Conservation (phyloP, 2,113 vertebrate genomes). For the Brachypteracias leptosomus region DNA sequence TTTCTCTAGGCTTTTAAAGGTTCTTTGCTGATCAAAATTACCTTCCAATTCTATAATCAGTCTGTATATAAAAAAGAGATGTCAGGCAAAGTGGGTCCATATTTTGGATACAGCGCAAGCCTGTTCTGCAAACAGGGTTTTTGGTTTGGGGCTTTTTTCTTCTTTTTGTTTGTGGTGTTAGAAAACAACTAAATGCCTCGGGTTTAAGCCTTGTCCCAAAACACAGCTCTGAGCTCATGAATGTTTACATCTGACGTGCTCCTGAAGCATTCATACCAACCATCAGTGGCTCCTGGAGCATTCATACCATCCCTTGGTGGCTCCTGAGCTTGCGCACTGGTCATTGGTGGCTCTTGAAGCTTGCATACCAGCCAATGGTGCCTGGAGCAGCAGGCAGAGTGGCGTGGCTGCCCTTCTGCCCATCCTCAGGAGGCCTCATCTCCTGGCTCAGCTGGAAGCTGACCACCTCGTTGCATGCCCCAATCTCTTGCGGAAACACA, state of each 20-base stretch:
- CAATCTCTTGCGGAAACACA: background rate
- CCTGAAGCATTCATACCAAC: rapidly evolving
- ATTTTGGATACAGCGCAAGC: background rate
- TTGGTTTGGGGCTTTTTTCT: rapidly evolving
- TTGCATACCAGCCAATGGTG: rapidly evolving
- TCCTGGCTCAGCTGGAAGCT: background rate
- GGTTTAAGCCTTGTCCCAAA: background rate
- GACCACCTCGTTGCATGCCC: background rate
- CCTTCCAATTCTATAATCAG: background rate
- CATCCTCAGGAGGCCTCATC: background rate
- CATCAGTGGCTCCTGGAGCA: rapidly evolving
- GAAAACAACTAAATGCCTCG: background rate
- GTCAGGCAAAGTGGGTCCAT: background rate
- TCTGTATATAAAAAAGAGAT: background rate
- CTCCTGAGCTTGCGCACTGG: rapidly evolving
- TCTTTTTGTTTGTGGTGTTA: background rate
- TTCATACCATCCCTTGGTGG: rapidly evolving
- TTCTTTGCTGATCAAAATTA: background rate
- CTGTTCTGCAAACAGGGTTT: background rate
- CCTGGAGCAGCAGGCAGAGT: background rate
- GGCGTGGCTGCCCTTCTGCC: background rate
- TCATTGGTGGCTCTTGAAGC: rapidly evolving
- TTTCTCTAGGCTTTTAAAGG: background rate
- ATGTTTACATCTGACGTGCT: rapidly evolving
- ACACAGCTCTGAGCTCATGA: rapidly evolving